Evolutionary conservation across 1,140 invertebrate species (phyloP).

Genomic region (Drosophila erecta): DNA sequence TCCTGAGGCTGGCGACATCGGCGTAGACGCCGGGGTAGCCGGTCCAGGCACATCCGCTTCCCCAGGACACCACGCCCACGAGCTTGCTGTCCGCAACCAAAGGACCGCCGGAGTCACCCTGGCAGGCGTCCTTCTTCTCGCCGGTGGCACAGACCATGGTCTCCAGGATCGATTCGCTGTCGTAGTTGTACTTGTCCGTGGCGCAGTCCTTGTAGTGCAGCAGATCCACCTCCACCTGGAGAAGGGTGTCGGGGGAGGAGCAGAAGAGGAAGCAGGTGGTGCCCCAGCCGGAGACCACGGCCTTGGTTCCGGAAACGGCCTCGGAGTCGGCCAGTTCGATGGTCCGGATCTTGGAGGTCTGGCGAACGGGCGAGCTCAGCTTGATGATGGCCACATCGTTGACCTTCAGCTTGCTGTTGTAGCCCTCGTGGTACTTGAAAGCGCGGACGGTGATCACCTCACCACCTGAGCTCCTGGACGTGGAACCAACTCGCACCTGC

Average conservation of each 20-base stretch:
- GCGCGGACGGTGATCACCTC: constrained; percentile 47
- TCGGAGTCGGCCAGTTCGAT: constrained; percentile 47
- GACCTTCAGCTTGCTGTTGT: constrained; percentile 56
- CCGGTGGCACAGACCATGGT: constrained; percentile 86
- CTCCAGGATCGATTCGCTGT: constrained; percentile 66
- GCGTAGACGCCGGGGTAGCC: constrained; percentile 89
- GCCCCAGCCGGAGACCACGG: constrained; percentile 74
- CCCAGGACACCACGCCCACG: constrained; percentile 89
- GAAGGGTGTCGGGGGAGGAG: constrained; percentile 30
- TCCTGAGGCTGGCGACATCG: constrained; percentile 85
- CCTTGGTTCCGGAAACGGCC: constrained; percentile 54
- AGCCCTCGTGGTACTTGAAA: constrained; percentile 67
- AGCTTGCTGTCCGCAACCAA: constrained; percentile 79
- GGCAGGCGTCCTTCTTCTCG: constrained; percentile 86
- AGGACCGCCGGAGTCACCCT: constrained; percentile 85
- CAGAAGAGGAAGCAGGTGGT: constrained; percentile 62
- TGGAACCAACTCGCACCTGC: constrained; percentile 66
- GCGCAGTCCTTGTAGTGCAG: constrained; percentile 35
- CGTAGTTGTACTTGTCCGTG: constrained; percentile 46
- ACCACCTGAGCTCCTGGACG: constrained; percentile 52
- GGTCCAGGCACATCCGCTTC: constrained; percentile 87
- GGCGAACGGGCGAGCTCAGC: constrained; percentile 66
- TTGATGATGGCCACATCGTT: constrained; percentile 86
- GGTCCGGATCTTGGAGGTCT: constrained; percentile 29
- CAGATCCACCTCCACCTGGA: constrained; percentile 43